Base-by-base conservation (phyloP, 2,113 vertebrate species). In the Pelobates fuscus region DNA sequence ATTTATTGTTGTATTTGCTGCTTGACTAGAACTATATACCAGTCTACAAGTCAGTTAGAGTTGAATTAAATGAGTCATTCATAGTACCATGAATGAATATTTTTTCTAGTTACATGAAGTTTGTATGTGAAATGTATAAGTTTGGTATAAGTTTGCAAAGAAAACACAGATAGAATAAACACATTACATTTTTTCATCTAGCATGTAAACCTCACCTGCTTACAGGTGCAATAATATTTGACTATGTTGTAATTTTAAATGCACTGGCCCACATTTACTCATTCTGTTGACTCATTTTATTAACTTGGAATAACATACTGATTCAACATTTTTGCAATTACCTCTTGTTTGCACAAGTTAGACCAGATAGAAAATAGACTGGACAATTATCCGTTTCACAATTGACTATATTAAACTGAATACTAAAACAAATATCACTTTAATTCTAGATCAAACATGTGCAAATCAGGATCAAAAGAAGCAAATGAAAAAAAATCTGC, bases 301-400 rank as follows among this genome's bases (percentile, higher is more conserved):
- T 70, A 59, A 12, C 2, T 57, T 20, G 37, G 15, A 59, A 70
- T 20, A 44, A 25, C 24, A 0, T 25, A 58, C 55, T 70, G 55
- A 41, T 70, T 59, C 29, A 15, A 27, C 55, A 46, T 20, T 6
- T 15, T 26, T 60, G 55, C 44, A 70, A 70, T 70, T 60, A 60
- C 57, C 20, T 44, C 26, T 60, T 60, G 68, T 70, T 70, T 70
- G 55, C 30, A 70, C 54, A 59, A 44, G 68, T 21, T 1, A 20
- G 23, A 60, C 29, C 24, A 5, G 29, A 41, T 58, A 54, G 54
- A 55, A 25, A 43, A 24, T 21, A 21, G 29, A 43, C 54, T 26
- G 21, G 32, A 70, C 30, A 70, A 54, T 55, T 59, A 58, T 58
- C 67, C 23, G 37, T 17, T 59, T 6, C 17, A 59, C 2, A 44